These are phyloP conservation scores for Melanostigma gelatinosum DNA, from an alignment of 2,113 vertebrate genomes.

Conservation along the genomic window DNA sequence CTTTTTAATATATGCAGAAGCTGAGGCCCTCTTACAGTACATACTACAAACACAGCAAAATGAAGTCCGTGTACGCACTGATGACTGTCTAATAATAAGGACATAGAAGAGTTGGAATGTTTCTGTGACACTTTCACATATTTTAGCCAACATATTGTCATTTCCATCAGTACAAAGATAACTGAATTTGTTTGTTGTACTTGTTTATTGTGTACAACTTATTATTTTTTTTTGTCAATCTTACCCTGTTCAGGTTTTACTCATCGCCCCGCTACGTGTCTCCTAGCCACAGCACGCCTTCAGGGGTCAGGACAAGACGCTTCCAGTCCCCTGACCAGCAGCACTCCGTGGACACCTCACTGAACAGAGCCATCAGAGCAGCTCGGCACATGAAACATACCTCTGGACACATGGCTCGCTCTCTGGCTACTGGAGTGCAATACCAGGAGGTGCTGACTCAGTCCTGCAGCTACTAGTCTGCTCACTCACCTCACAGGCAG, in stretches of 20 bases:
- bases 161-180: neutral
- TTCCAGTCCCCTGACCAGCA: conserved; percentile 54
- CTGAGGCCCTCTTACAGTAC: neutral
- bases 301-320: conserved; percentile 24
- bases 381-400: conserved; percentile 80
- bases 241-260: conserved; percentile 79
- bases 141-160: neutral
- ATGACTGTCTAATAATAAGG: too few relatives aligned
- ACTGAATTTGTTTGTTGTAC: neutral
- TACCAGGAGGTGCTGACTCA: conserved; percentile 67
- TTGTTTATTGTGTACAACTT: neutral
- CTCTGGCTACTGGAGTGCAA: conserved; percentile 79
- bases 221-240: neutral
- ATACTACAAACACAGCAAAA: neutral
- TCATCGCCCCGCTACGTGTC: conserved; percentile 34
- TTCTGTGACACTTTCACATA: neutral
- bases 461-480: conserved; percentile 84
- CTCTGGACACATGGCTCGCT: conserved; percentile 82
- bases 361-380: conserved; percentile 80
- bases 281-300: conserved; percentile 35
- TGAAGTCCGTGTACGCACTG: neutral
- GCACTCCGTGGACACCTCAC: conserved; percentile 70
- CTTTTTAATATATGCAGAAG: neutral
- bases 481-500: neutral
- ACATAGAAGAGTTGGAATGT: too few relatives aligned